Evolutionary conservation across 2,888 invertebrate genomes (phyloP), one percentile per base, ranked within the genome.

Genomic region (Caenorhabditis sulstoni): DNA sequence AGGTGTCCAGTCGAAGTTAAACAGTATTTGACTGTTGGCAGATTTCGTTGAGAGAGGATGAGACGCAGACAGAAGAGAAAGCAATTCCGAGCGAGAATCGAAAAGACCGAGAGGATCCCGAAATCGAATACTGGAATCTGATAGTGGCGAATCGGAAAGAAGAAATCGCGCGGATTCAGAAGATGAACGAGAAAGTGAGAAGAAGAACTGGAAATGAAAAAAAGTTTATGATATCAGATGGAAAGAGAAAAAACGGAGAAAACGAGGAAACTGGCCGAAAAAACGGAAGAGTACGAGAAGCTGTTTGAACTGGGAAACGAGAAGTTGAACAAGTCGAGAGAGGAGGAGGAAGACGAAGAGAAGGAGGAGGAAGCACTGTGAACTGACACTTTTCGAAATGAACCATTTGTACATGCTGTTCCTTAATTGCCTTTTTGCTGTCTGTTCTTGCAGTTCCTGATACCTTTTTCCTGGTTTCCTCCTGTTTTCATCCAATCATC

Each of bases 181-280:
- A 45, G 29, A 50, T 73, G 0, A 78, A 78, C 57, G 71, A 71
- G 0, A 50, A 78, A 18, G 71, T 78, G 5, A 20, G 39, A 4
- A 1, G 23, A 44, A 59, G 41, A 16, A 18, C n/a, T 44, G n/a
- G 1, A 4, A n/a, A 11, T 14, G 14, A 49, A 37, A 44, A 20
- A 7, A 29, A 0, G 41, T 23, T 41, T 53, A 20, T 47, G 14
- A 58, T n/a, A n/a, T 45, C 59, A 77, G 70, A 52, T 77, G 65
- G 61, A 71, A 47, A 18, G 12, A 7, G 70, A 65, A 14, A 71
- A 59, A 55, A 37, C 18, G 12, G 9, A 11, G 18, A 73, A 62
- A 35, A 14, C 1, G 23, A 16, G 3, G 53, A 14, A 39, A 3
- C 16, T 71, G 14, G 49, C 57, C 14, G 39, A 23, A 14, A 71